These are phyloP conservation scores for Pangasius djambal DNA, from an alignment of 2,797 vertebrate species.

Conservation along the genomic window DNA sequence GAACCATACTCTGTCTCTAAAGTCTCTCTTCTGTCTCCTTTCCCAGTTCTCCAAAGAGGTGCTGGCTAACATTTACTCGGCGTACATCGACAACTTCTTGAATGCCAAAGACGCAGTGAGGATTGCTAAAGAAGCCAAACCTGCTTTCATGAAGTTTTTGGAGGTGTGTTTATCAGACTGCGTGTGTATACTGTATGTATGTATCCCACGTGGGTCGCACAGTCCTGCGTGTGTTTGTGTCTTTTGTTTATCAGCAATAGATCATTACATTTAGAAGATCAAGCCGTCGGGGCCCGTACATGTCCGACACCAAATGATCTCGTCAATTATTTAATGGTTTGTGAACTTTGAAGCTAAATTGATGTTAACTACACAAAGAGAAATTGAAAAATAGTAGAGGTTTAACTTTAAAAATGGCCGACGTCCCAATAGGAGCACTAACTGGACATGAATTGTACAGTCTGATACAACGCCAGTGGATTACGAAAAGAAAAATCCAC, in stretches of 20 bases:
- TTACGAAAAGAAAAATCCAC: not conserved
- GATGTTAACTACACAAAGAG: not conserved
- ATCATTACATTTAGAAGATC: not conserved
- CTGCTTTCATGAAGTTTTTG: slow-evolving; percentile 96
- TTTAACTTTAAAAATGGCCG: not conserved
- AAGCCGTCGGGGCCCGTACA: not conserved
- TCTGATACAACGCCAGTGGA: not conserved
- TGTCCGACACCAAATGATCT: not conserved
- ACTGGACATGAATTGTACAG: not conserved
- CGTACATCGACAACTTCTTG: slow-evolving; percentile 98
- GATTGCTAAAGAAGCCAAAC: slow-evolving; percentile 93
- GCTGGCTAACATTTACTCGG: slow-evolving; percentile 93
- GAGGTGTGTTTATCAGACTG: slow-evolving; percentile 78
- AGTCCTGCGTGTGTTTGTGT: not conserved
- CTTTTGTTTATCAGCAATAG: too few relatives aligned
- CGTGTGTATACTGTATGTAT: slow-evolving; percentile 20
- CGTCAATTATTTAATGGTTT: not conserved
- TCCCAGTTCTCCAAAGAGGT: slow-evolving; percentile 94
- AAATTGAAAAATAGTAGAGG: not conserved
- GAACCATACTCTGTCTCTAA: not conserved
- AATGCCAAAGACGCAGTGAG: slow-evolving; percentile 96
- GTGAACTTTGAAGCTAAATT: not conserved
- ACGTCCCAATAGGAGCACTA: not conserved
- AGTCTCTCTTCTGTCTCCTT: not conserved
- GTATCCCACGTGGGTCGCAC: not conserved